Base-by-base conservation (phyloP, 2,113 vertebrate genomes). In the Neodon shergylaensis region DNA sequence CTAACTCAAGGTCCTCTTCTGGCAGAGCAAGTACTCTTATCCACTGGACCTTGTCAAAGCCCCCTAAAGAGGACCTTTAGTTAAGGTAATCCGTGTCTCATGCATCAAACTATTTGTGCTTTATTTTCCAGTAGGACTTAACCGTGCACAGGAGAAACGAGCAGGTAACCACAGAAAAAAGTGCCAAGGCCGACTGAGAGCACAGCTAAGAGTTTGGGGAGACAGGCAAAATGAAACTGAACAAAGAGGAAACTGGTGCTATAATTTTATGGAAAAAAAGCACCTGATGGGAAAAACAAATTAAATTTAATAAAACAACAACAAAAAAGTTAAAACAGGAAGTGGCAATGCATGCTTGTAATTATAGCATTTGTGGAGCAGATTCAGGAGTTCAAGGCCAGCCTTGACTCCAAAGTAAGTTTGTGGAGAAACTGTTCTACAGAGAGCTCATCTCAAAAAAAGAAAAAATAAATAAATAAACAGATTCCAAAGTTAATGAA, bases 91-190 rank as follows among this genome's bases (percentile, higher is more conserved):
- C 47, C 88, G 47, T 58, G 65, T 3, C 63, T 68, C 79, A 36
- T 31, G 81, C 6, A 11, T 70, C 39, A 36, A 74, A 61, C 28
- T 86, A 28, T 72, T 66, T 44, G n/a, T 74, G n/a, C 28, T 79
- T 90, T 68, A 82, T 22, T 85, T n/a, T 7, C 52, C 39, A 44
- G 72, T 36, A 24, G 65, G 44, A 24, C 31, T 70, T 70, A 87
- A 81, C 44, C 28, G 65, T 91, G 65, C 39, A 12, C 21, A 39
- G 5, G 14, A 82, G 28, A 91, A 81, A 94, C 72, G 96, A 90
- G 93, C 92, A 94, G 52, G 92, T 49, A 93, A 82, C n/a, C 24
- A 82, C 68, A 93, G 47, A 52, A 91, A 95, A 94, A 94, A 83
- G 12, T 19, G 74, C 68, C 66, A 74, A 49, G 89, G 95, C 89